Evolutionary conservation across 2,113 vertebrate species (phyloP).

Genomic region (Speoplatyrhinus poulsoni): DNA sequence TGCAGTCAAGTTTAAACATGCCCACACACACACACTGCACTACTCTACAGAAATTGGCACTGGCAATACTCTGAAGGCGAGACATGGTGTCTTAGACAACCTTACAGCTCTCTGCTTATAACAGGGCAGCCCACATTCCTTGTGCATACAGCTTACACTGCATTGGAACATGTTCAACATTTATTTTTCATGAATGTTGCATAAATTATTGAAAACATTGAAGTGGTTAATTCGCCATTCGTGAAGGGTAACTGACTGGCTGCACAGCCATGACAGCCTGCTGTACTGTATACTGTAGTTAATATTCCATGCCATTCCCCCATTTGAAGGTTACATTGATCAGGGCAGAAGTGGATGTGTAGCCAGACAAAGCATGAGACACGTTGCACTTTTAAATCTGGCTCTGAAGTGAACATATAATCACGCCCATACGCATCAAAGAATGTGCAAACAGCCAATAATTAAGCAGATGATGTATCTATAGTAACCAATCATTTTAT

Average conservation of each 20-base stretch:
- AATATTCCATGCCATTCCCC: constrained; percentile 34
- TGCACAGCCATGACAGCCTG: background rate
- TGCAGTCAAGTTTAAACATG: constrained; percentile 14
- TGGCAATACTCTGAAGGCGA: background rate
- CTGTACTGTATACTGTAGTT: constrained; percentile 21
- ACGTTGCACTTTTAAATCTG: constrained; percentile 27
- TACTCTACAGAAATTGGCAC: background rate
- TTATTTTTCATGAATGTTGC: background rate
- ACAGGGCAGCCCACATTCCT: background rate
- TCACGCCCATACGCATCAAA: constrained; percentile 44
- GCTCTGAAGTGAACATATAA: constrained; percentile 33
- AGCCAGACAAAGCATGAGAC: constrained; percentile 14
- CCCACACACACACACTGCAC: constrained; percentile 8
- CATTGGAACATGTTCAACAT: background rate
- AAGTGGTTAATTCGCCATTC: constrained; percentile 11
- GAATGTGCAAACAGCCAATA: constrained; percentile 44
- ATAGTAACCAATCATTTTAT: constrained; percentile 38
- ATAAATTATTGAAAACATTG: background rate
- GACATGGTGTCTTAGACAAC: too few species aligned
- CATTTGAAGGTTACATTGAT: constrained; percentile 16
- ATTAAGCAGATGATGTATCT: constrained; percentile 36
- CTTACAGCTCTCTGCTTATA: background rate
- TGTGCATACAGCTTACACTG: background rate
- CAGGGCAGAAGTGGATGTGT: constrained; percentile 21
- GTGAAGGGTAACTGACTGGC: background rate